phyloP scores from a whole-genome alignment of 2,888 invertebrate genomes.

The Kryphioiulus occultus region DNA sequence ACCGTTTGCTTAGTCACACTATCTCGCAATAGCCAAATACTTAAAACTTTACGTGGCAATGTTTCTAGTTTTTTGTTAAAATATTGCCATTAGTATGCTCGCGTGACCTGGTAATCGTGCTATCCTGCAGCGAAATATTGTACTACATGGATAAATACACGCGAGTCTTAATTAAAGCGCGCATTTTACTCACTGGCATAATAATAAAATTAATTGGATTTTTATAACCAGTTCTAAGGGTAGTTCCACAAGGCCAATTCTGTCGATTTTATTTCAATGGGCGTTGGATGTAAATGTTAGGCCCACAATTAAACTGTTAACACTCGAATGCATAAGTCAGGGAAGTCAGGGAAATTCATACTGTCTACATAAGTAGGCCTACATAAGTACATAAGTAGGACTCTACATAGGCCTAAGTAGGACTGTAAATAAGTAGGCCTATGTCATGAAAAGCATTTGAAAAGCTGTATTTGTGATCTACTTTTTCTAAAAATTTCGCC shows the following conservation, averaged over 20 bases:
- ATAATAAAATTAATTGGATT: neutral
- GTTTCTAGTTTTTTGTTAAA: neutral
- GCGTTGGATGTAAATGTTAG: neutral
- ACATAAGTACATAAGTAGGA: too few relatives aligned
- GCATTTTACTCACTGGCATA: neutral
- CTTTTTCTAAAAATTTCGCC: too few relatives aligned
- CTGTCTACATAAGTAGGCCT: too few relatives aligned
- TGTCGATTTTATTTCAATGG: neutral
- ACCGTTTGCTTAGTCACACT: too few relatives aligned
- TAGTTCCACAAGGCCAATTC: neutral
- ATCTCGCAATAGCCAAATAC: neutral
- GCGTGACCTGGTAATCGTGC: neutral
- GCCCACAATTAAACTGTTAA: too few relatives aligned
- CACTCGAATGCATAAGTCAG: too few relatives aligned
- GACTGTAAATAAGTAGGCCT: too few relatives aligned
- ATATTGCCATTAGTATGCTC: neutral
- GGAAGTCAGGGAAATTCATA: too few relatives aligned
- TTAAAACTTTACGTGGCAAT: neutral
- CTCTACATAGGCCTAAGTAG: too few relatives aligned
- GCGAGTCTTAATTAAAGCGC: neutral
- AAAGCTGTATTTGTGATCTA: too few relatives aligned
- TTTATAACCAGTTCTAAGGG: neutral
- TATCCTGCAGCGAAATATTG: neutral
- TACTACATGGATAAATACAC: constrained; percentile 15
- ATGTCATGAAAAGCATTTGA: too few relatives aligned